Evolutionary conservation across 2,888 invertebrate genomes (phyloP).

Genomic region (Acrocyrtus sp.): DNA sequence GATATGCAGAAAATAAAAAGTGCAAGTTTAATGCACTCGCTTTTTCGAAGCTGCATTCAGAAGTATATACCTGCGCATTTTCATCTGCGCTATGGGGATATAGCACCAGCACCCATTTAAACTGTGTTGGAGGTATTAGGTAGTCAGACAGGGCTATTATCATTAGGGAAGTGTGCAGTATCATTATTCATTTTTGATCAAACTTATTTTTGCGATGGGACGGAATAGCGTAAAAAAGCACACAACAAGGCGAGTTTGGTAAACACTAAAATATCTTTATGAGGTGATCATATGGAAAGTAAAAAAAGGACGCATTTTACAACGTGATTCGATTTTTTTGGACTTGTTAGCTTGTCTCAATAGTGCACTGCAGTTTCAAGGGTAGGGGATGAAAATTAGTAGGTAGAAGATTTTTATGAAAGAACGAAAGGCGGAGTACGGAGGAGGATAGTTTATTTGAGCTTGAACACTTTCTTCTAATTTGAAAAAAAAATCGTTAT

Average conservation of each 20-base stretch:
- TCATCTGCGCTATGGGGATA: background rate
- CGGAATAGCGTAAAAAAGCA: background rate
- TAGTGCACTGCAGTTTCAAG: too few relatives aligned
- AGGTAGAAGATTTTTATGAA: too few relatives aligned
- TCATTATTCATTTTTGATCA: conserved; percentile 10
- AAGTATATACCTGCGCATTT: background rate
- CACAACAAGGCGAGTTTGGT: background rate
- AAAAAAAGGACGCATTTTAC: background rate
- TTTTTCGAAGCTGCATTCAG: background rate
- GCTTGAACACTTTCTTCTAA: too few relatives aligned
- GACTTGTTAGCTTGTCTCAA: too few relatives aligned
- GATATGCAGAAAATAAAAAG: conserved; percentile 1
- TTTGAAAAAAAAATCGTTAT: too few relatives aligned
- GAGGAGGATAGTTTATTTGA: too few relatives aligned
- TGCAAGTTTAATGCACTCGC: conserved; percentile 24
- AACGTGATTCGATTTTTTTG: too few relatives aligned
- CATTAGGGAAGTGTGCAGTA: too few relatives aligned
- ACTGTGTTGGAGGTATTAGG: background rate
- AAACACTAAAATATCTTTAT: background rate
- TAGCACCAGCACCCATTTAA: background rate
- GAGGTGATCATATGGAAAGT: background rate
- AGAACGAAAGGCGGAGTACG: too few relatives aligned
- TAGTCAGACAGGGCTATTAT: conserved; percentile 7
- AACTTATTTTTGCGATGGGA: background rate
- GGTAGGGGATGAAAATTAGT: too few relatives aligned